Evolutionary conservation across 1,140 invertebrate genomes (phyloP), one percentile per base, ranked within the genome.

Genomic region (Globodera rostochiensis): DNA sequence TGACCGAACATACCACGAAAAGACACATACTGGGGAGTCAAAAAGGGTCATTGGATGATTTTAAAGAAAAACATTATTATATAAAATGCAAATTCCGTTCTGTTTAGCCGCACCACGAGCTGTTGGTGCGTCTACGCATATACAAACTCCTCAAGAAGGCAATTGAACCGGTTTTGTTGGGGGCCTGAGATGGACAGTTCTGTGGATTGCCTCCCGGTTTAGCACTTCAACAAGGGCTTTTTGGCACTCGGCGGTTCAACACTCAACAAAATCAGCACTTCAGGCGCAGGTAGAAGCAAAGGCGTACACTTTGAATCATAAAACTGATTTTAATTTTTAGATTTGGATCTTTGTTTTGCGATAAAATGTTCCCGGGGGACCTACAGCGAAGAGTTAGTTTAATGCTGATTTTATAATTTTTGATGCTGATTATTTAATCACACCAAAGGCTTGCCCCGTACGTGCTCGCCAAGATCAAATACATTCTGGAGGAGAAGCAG

Each of bases 211-310:
- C 1, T 71, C 36, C 36, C 4, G 36, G 67, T 36, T 66, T 69
- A 78, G 77, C 19, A n/a, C n/a, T 78, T 80, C 49, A 25, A 46
- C n/a, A 70, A 45, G 6, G 81, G 66, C 36, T 83, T 80, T 79
- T 67, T 83, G 53, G 80, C 81, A 25, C 36, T 84, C 9, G 82
- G 82, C 53, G 82, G 82, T 19, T 83, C 82, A 49, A 83, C 82
- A 15, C 53, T 83, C 6, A 83, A 84, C 53, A 73, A 74, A 46
- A 77, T 83, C 15, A 82, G 83, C 25, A 84, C 82, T n/a, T 21
- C 21, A 36, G 82, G 64, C 4, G 77, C 77, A 78, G 69, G 69
- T 71, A 45, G 5, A 19, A 15, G 53, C 57, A 4, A 19, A 64
- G 15, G 19, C 2, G 19, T 6, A 19, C 19, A 64, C 13, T 64